A percentile compares a stretch with the other conserved stretches of the same genome.
phyloP scores from a whole-genome alignment of 2,113 vertebrate genomes.

The Tyto alba region DNA sequence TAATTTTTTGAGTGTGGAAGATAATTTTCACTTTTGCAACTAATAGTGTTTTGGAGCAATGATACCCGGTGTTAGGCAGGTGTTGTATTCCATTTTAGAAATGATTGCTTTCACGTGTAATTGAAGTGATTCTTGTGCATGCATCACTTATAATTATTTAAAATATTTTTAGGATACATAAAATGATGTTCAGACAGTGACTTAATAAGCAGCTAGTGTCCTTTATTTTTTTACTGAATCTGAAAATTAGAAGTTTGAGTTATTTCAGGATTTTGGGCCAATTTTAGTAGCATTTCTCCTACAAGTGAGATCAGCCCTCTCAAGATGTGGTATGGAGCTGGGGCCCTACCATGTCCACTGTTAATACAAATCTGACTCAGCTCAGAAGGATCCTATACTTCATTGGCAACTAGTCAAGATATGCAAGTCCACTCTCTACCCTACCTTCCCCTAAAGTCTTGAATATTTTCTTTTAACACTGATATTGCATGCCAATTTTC shows the following conservation, averaged over 20 bases:
- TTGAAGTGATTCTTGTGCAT: background rate
- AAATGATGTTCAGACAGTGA: background rate
- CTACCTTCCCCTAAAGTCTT: background rate
- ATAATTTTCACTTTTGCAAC: background rate
- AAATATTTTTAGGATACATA: background rate
- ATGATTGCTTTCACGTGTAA: background rate
- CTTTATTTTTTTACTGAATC: background rate
- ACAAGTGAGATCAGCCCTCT: background rate
- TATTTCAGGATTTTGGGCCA: background rate
- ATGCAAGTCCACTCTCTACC: background rate
- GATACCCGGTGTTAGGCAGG: background rate
- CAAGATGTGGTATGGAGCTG: accelerated
- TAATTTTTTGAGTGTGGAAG: background rate
- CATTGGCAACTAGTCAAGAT: background rate
- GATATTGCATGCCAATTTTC: background rate
- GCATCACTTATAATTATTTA: background rate
- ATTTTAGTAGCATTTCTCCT: background rate
- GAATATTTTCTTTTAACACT: background rate
- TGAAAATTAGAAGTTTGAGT: background rate
- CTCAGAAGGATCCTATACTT: background rate
- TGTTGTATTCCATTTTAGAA: background rate
- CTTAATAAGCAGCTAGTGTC: background rate
- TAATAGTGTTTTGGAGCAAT: background rate
- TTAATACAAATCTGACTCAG: background rate
- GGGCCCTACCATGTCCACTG: accelerated